Conservation (phyloP, 2,113 vertebrate genomes). For the Trochalopteron elliotii region DNA sequence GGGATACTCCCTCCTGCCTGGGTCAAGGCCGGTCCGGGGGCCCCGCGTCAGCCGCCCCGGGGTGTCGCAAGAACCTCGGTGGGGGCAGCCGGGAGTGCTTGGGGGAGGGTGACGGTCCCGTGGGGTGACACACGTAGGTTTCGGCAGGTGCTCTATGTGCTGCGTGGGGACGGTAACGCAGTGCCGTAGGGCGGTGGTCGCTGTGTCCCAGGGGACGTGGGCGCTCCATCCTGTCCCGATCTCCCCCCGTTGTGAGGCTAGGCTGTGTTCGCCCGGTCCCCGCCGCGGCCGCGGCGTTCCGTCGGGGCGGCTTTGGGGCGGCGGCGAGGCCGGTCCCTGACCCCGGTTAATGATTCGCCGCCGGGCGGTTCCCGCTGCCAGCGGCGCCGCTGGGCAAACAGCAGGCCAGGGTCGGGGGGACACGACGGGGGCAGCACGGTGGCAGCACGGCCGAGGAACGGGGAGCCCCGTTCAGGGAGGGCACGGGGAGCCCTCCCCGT, state of each 20-base stretch:
- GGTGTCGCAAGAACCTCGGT: neutral
- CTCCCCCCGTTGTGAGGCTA: accelerated
- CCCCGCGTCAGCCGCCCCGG: neutral
- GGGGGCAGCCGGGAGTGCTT: neutral
- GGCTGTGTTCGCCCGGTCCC: neutral
- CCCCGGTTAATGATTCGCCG: constrained; percentile 29
- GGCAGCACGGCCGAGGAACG: neutral
- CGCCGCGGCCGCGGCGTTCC: neutral
- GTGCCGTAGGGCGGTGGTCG: neutral
- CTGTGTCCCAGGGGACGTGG: accelerated
- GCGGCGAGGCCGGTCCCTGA: neutral
- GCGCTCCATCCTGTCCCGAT: neutral
- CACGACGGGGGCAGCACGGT: too few species aligned
- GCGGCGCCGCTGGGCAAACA: neutral
- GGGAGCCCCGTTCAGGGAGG: too few species aligned
- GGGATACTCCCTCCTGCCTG: neutral
- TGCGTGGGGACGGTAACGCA: neutral
- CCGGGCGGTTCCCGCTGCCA: neutral
- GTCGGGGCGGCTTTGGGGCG: neutral
- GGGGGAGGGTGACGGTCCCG: neutral
- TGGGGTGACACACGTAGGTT: accelerated
- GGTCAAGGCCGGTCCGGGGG: neutral
- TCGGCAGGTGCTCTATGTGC: accelerated
- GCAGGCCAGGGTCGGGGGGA: neutral
- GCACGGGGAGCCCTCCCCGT: neutral